Conservation (phyloP, 1,140 invertebrate genomes). For the Lanistes nyassanus region DNA sequence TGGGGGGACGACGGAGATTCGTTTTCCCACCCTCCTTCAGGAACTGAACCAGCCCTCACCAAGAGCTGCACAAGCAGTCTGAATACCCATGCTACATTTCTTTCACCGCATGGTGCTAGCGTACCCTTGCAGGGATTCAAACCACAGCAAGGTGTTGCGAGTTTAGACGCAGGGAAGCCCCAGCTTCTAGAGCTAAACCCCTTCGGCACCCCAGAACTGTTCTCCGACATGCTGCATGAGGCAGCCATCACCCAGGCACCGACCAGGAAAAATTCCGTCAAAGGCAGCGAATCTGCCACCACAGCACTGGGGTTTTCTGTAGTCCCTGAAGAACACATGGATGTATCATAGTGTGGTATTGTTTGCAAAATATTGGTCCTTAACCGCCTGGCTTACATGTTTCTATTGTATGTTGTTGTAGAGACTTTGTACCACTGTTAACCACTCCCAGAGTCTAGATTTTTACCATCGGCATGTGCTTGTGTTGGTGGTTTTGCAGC, state of each 20-base stretch:
- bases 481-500: neutral
- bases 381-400: neutral
- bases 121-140: conserved; percentile 2
- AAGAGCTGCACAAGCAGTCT: neutral
- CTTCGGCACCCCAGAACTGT: neutral
- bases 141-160: neutral
- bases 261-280: neutral
- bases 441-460: neutral
- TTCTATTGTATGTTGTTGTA: neutral
- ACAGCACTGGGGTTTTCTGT: neutral
- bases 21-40: neutral
- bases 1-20: neutral
- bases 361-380: neutral
- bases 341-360: conserved; percentile 7
- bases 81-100: neutral
- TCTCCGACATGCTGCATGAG: neutral
- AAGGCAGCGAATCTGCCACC: neutral
- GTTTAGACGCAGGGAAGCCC: neutral
- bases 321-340: conserved; percentile 10
- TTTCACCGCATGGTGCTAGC: neutral
- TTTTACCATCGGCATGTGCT: neutral
- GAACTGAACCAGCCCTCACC: no score
- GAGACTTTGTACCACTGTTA: neutral
- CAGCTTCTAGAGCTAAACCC: neutral
- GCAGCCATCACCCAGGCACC: neutral